phyloP scores from a whole-genome alignment of 2,888 invertebrate genomes.

The Entomobrya proxima region DNA sequence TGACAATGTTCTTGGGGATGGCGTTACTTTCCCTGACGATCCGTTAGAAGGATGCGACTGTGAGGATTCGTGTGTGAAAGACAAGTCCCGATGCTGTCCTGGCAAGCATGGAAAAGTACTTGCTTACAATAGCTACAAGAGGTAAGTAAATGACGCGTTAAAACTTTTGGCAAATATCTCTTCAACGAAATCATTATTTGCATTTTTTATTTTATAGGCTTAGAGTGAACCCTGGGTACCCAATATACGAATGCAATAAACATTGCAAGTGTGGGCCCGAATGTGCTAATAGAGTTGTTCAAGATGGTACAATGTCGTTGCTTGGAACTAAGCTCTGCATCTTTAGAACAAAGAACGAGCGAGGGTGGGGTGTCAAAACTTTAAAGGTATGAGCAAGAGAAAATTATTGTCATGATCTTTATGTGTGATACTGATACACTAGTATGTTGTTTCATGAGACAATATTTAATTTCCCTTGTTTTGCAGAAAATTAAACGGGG shows the following conservation, averaged over 20 bases:
- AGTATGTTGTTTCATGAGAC: not conserved
- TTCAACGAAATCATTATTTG: no score
- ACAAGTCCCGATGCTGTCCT: conserved; percentile 46
- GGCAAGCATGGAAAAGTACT: conserved; percentile 43
- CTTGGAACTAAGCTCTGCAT: conserved; percentile 83
- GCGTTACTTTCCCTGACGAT: conserved; percentile 83
- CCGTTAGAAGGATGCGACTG: conserved; percentile 92
- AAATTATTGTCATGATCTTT: not conserved
- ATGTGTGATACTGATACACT: not conserved
- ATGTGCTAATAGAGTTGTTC: conserved; percentile 85
- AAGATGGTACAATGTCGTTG: conserved; percentile 59
- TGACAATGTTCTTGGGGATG: conserved; percentile 84
- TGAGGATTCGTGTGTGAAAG: conserved; percentile 37
- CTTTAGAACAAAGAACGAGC: conserved; percentile 90
- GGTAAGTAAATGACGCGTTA: not conserved
- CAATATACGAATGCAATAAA: conserved; percentile 48
- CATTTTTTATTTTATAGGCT: conserved; percentile 10
- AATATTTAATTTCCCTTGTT: not conserved
- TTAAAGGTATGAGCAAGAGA: conserved; percentile 78
- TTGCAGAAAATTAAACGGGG: conserved; percentile 44
- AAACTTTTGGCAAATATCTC: not conserved
- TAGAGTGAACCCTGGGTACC: conserved; percentile 22
- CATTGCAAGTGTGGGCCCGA: conserved; percentile 85
- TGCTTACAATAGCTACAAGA: conserved; percentile 39
- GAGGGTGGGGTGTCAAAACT: conserved; percentile 96